Percentiles rank a stretch among this genome's conserved stretches.
phyloP scores from a whole-genome alignment of 2,888 invertebrate species.

The Himalopsyche japonica region DNA sequence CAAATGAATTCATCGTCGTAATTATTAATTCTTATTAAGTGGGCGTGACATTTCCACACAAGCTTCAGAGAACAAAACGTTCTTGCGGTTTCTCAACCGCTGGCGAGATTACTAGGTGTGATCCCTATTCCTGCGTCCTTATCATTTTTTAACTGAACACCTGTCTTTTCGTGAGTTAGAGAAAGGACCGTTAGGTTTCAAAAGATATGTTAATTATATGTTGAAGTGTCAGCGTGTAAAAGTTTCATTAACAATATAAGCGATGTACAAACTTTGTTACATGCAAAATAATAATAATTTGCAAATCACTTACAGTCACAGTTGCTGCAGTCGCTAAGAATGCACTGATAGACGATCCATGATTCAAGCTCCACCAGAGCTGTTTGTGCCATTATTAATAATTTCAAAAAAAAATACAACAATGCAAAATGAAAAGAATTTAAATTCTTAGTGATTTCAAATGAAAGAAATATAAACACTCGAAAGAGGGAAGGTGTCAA shows the following conservation, averaged over 20 bases:
- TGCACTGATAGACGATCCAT: slow-evolving; percentile 72
- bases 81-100: background rate
- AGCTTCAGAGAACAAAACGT: background rate
- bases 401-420: background rate
- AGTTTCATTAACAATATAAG: background rate
- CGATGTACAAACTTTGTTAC: background rate
- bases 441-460: slow-evolving; percentile 3
- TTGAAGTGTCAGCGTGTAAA: too few species aligned
- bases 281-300: background rate
- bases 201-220: background rate
- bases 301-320: slow-evolving; percentile 63
- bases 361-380: slow-evolving; percentile 69
- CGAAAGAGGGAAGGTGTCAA: background rate
- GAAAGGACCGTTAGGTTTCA: background rate
- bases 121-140: background rate
- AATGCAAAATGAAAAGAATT: background rate
- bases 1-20: background rate
- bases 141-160: background rate
- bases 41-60: background rate
- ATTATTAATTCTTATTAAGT: background rate
- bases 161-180: background rate
- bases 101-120: background rate
- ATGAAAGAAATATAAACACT: background rate
- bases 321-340: slow-evolving; percentile 68
- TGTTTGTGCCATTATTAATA: slow-evolving; percentile 23